phyloP scores from a whole-genome alignment of 2,797 vertebrate species.

The Aplochiton taeniatus region DNA sequence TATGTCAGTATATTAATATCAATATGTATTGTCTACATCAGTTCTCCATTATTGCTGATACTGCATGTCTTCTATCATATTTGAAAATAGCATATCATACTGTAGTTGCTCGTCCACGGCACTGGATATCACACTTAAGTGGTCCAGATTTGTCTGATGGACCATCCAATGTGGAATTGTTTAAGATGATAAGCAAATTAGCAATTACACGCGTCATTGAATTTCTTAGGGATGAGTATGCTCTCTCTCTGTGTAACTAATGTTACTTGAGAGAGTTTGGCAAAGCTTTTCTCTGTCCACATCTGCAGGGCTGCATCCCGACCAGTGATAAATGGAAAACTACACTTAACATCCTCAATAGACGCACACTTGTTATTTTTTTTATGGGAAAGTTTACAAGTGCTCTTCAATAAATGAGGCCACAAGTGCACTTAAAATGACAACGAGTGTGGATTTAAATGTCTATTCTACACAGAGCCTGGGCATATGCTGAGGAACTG shows the following conservation, averaged over 20 bases:
- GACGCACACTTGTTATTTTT: slow-evolving; percentile 52
- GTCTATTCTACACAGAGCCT: slow-evolving; percentile 60
- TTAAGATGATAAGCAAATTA: slow-evolving; percentile 62
- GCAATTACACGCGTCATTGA: slow-evolving; percentile 58
- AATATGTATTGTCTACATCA: background rate
- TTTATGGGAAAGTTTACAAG: slow-evolving; percentile 78
- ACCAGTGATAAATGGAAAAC: slow-evolving; percentile 77
- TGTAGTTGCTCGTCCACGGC: slow-evolving; percentile 24
- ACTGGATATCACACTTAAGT: slow-evolving; percentile 31
- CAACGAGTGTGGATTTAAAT: slow-evolving; percentile 76
- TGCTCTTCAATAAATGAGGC: slow-evolving; percentile 76
- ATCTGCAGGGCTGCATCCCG: slow-evolving; percentile 64
- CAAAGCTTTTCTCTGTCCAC: slow-evolving; percentile 38
- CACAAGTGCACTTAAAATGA: slow-evolving; percentile 79
- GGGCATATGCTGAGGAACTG: slow-evolving; percentile 47
- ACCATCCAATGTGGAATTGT: slow-evolving; percentile 37
- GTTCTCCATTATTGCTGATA: slow-evolving; percentile 1
- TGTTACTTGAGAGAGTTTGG: slow-evolving; percentile 55
- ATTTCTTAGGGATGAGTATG: slow-evolving; percentile 53
- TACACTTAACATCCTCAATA: slow-evolving; percentile 76
- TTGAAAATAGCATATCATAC: slow-evolving; percentile 9
- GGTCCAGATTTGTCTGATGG: slow-evolving; percentile 37
- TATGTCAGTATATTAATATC: background rate
- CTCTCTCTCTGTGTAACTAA: slow-evolving; percentile 56
- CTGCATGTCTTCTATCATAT: slow-evolving; percentile 15